Evolutionary conservation across 2,797 vertebrate species (phyloP), one percentile per base, ranked within the genome.

Genomic region (Lophotriccus pileatus): DNA sequence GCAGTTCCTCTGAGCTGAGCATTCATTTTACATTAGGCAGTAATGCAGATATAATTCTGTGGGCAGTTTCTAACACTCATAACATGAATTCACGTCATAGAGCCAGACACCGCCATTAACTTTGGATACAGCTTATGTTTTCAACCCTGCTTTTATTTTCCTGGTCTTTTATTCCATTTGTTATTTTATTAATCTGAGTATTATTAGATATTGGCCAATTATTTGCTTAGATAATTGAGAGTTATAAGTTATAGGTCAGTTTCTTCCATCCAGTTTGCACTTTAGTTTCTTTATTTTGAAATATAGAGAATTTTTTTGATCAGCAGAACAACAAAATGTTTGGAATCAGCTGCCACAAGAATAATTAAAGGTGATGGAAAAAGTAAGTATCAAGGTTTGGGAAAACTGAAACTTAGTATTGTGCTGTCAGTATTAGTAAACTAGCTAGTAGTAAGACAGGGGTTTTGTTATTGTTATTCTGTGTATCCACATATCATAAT

Each of bases 401-500:
- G 7, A 76, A 91, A 91, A 58, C 8, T 12, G 10, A 37, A 85
- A 85, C 36, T 56, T 0, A 36, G 2, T 60, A 58, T 55, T 60
- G 16, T 77, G 37, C 17, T 84, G 15, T 27, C 47, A 85, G 10
- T 32, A 64, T 37, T 82, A 84, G 8, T 6, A 73, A 89, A 66
- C 2, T 36, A 20, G 1, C 4, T 69, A 14, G 25, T 43, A 62
- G 3, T 1, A 2, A 86, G 28, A 64, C 3, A 5, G 5, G 2
- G 8, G 22, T 75, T 74, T 68, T 73, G 3, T 37, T 66, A 63
- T 3, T 72, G 8, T 28, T 84, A 32, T 75, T 72, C 10, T 8
- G 0, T 59, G 9, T 68, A 34, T 32, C 12, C 77, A 4, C 6
- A 19, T 30, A 74, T 37, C 5, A 41, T 47, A 64, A 39, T 36